phyloP scores from a whole-genome alignment of 2,797 vertebrate species.

The Limosa lapponica region DNA sequence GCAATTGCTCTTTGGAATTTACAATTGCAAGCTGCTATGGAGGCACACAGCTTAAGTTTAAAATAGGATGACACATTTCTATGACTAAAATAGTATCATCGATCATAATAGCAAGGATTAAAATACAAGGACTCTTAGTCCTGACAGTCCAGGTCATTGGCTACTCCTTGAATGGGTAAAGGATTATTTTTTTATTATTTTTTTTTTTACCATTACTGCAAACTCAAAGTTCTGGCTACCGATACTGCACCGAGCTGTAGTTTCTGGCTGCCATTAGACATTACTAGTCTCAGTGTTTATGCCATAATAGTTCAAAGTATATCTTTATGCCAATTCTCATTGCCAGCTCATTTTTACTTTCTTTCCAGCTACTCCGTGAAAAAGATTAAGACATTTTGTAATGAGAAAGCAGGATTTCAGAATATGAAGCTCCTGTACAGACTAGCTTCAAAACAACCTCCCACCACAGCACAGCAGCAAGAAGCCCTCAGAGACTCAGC shows the following conservation, averaged over 20 bases:
- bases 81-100: not conserved
- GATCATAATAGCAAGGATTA: not conserved
- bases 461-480: not conserved
- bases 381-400: not conserved
- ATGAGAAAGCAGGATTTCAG: not conserved
- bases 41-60: not conserved
- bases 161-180: not conserved
- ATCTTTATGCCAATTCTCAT: not conserved
- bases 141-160: not conserved
- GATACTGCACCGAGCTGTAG: not conserved
- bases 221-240: not conserved
- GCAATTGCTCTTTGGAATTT: not conserved
- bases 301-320: not conserved
- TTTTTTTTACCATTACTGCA: not conserved
- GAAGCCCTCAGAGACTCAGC: not conserved
- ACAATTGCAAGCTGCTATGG: not conserved
- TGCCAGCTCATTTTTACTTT: slow-evolving; percentile 3
- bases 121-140: not conserved
- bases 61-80: slow-evolving; percentile 8
- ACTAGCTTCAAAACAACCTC: slow-evolving; percentile 19
- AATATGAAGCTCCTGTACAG: not conserved
- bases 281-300: not conserved
- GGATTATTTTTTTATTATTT: not conserved
- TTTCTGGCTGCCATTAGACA: not conserved
- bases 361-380: not conserved